Conservation (phyloP, 2,888 invertebrate species). For the Plemyria rubiginata region DNA sequence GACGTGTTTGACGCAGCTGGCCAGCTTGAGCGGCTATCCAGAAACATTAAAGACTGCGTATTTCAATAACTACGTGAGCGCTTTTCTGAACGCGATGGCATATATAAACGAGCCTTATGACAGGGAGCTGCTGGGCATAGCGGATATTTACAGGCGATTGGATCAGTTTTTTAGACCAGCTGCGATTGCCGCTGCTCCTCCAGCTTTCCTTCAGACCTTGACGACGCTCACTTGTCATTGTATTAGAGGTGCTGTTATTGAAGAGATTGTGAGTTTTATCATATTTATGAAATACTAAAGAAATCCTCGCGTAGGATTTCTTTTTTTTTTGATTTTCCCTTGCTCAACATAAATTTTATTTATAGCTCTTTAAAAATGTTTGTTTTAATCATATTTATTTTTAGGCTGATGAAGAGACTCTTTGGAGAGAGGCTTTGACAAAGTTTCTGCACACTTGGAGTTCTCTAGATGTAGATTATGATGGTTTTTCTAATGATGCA, state of each 20-base stretch:
- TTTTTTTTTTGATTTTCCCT: no score
- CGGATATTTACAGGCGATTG: slow-evolving; percentile 76
- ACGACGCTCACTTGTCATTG: slow-evolving; percentile 75
- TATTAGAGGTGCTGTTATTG: slow-evolving; percentile 74
- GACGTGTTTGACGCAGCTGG: slow-evolving; percentile 92
- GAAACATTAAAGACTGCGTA: slow-evolving; percentile 73
- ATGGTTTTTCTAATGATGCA: slow-evolving; percentile 68
- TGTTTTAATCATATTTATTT: slow-evolving; percentile 20
- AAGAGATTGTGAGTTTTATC: slow-evolving; percentile 70
- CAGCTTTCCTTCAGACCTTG: slow-evolving; percentile 73
- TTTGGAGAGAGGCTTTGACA: slow-evolving; percentile 77
- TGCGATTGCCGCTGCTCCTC: slow-evolving; percentile 72
- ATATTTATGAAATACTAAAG: background rate
- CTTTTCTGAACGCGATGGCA: slow-evolving; percentile 75
- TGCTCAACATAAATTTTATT: no score
- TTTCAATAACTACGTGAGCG: slow-evolving; percentile 75
- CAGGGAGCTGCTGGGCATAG: slow-evolving; percentile 75
- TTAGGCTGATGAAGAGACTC: slow-evolving; percentile 73
- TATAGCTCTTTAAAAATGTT: no score
- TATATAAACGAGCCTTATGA: slow-evolving; percentile 71
- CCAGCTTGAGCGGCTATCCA: slow-evolving; percentile 73
- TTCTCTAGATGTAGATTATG: slow-evolving; percentile 70
- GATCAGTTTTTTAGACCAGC: slow-evolving; percentile 75
- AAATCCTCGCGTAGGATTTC: no score
- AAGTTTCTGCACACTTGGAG: slow-evolving; percentile 81